Base-by-base conservation (phyloP, 2,888 invertebrate species). In the Philonicus albiceps region DNA sequence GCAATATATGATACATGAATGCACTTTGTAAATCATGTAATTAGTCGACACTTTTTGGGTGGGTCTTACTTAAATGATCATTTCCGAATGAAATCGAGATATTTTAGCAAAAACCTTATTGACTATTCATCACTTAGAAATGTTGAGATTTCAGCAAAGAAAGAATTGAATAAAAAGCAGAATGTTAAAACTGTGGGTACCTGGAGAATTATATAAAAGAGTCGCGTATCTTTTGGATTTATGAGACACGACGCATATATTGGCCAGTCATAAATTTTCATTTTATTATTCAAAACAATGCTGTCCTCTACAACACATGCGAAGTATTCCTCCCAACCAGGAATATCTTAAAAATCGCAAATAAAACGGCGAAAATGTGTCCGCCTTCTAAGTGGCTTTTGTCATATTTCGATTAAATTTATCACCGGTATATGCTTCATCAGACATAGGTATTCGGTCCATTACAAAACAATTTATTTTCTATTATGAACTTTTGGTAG, bases 211-310 rank as follows among this genome's bases (percentile, higher is more conserved):
- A 64, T 64, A 64, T 27, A 64, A 64, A 64, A 64, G 64, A 34
- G 74, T 74, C 74, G 74, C 74, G 74, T 74, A 74, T 31, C n/a
- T 6, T 16, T n/a, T 8, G n/a, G 74, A 74, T 74, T 74, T 74
- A 74, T 74, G 74, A n/a, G 74, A 74, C 74, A 74, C 74, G 74
- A 74, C 6, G 31, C 34, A 34, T 16, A 31, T 34, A 74, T 34
- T 74, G 74, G 31, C 74, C 74, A 34, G 64, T 74, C 74, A 74
- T 74, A 74, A 74, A 74, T 74, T 74, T 19, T 34, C n/a, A 74
- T 31, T 34, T 74, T 74, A 74, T 74, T 74, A 74, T 74, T 74
- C 74, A 74, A 74, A 74, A 74, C 74, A 74, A 74, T 74, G 74
- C 74, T 34, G n/a, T 22, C 31, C 7, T 19, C 16, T 1, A 34